Evolutionary conservation across 2,797 vertebrate species (phyloP).

Genomic region (Coregonus sp.): DNA sequence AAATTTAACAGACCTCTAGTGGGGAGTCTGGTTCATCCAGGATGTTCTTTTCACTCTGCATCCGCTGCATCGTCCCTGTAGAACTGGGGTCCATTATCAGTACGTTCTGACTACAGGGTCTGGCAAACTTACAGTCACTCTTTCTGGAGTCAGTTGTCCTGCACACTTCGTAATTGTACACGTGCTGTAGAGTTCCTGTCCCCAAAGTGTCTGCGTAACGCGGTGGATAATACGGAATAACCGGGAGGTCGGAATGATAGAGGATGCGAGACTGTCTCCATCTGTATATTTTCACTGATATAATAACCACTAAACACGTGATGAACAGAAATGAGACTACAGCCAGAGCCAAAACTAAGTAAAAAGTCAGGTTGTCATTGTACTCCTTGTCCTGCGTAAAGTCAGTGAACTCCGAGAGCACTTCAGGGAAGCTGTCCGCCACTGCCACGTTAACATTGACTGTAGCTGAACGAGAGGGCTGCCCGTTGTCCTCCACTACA

Average conservation of each 20-base stretch:
- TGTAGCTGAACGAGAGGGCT: conserved; percentile 75
- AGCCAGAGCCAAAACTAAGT: conserved; percentile 9
- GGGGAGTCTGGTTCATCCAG: not conserved
- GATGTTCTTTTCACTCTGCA: conserved; percentile 7
- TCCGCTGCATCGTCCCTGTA: conserved; percentile 31
- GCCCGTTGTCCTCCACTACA: conserved; percentile 78
- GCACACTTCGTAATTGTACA: conserved; percentile 36
- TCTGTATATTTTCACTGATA: conserved; percentile 49
- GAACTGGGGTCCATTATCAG: conserved; percentile 24
- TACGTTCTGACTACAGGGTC: not conserved
- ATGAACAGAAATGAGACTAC: conserved; percentile 36
- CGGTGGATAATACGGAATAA: conserved; percentile 46
- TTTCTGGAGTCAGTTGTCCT: conserved; percentile 53
- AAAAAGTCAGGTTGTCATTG: conserved; percentile 11
- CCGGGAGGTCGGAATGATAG: conserved; percentile 36
- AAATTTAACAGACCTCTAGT: not conserved
- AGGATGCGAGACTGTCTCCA: conserved; percentile 39
- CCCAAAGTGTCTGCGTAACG: conserved; percentile 37
- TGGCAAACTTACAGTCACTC: conserved; percentile 21
- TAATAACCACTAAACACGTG: conserved; percentile 29
- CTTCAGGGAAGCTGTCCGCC: conserved; percentile 5
- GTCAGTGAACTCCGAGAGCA: conserved; percentile 9
- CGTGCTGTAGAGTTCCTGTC: conserved; percentile 37
- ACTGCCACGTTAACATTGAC: conserved; percentile 60
- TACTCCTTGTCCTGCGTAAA: not conserved